Conservation (phyloP, 2,888 invertebrate genomes). For the Heteropelma amictum region DNA sequence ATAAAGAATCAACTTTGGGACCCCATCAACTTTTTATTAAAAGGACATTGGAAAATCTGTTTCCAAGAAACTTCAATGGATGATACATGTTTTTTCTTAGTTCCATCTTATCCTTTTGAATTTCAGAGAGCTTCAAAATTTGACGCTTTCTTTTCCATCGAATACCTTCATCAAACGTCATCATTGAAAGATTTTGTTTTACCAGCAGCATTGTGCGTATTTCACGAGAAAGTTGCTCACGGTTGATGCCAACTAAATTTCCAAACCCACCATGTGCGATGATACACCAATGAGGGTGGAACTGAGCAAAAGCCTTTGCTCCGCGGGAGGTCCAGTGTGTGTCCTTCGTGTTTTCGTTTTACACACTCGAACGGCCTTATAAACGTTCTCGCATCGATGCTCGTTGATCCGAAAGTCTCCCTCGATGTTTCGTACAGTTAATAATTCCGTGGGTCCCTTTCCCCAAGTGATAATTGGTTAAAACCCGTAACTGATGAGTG, state of each 20-base stretch:
- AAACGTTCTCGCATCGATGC: constrained; percentile 23
- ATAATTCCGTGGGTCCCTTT: constrained; percentile 30
- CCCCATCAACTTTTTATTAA: too few species aligned
- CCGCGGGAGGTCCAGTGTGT: constrained; percentile 34
- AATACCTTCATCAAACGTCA: too few species aligned
- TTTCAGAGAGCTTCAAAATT: too few species aligned
- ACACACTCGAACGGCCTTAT: constrained; percentile 21
- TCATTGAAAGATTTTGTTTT: too few species aligned
- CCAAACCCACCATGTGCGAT: background rate
- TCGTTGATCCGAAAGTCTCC: constrained; percentile 48
- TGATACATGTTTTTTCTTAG: too few species aligned
- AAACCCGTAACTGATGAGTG: constrained; percentile 77
- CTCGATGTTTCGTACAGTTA: constrained; percentile 20
- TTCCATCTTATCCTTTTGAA: too few species aligned
- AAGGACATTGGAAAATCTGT: too few species aligned
- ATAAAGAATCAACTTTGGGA: too few species aligned
- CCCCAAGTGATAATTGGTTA: constrained; percentile 71
- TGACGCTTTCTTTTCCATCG: too few species aligned
- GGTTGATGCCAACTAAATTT: constrained; percentile 13
- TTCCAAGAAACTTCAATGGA: too few species aligned
- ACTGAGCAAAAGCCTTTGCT: constrained; percentile 35
- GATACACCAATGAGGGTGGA: constrained; percentile 39
- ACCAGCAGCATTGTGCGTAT: too few species aligned
- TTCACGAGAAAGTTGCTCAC: too few species aligned
- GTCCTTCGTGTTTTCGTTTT: constrained; percentile 36